Evolutionary conservation across 2,888 invertebrate species (phyloP).

Genomic region (Brachylomia viminalis): DNA sequence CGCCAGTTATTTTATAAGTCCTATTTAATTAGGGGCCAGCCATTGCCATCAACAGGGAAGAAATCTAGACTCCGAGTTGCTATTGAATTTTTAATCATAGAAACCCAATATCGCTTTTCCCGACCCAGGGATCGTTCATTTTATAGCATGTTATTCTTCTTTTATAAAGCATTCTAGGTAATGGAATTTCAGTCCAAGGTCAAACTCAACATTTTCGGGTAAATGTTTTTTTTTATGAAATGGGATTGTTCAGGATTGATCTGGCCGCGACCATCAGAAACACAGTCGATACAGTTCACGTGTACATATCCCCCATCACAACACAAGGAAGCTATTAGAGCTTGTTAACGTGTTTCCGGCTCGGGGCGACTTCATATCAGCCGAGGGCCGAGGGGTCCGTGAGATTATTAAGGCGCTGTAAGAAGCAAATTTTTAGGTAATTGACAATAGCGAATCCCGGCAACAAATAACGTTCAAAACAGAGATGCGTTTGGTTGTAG

Average conservation of each 20-base stretch:
- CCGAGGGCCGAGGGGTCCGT: constrained; percentile 21
- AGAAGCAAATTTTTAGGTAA: too few species aligned
- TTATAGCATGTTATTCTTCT: neutral
- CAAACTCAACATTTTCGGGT: neutral
- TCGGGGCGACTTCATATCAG: constrained; percentile 19
- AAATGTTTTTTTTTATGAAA: neutral
- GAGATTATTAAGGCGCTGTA: neutral
- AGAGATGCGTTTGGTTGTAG: too few species aligned
- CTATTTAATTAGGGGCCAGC: neutral
- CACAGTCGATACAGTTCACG: neutral
- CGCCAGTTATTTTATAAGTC: neutral
- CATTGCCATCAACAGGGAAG: neutral
- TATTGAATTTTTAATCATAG: neutral
- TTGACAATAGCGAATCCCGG: too few species aligned
- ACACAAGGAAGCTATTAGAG: constrained; percentile 27
- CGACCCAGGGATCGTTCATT: neutral
- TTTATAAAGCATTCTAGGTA: neutral
- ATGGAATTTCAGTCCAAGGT: neutral
- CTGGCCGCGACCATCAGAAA: neutral
- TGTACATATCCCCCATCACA: constrained; percentile 16
- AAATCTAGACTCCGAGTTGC: neutral
- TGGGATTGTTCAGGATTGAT: neutral
- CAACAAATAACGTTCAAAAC: too few species aligned
- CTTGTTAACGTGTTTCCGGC: constrained; percentile 40
- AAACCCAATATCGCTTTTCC: neutral